Conservation (phyloP, 2,113 vertebrate genomes). For the Odontophorus gujanensis region DNA sequence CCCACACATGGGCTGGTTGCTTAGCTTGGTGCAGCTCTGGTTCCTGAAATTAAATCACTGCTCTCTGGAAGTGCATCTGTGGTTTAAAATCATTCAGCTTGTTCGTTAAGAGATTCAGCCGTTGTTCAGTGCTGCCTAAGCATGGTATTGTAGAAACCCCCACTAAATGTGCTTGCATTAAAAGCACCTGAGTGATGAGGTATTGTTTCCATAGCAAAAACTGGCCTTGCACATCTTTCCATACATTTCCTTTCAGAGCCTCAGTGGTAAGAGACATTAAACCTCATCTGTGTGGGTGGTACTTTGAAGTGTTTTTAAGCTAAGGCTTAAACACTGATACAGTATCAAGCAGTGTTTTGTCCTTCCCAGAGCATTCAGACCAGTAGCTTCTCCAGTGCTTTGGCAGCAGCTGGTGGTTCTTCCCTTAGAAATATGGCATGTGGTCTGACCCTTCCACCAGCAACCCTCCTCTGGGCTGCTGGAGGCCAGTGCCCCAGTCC, state of each 20-base stretch:
- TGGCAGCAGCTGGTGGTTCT: neutral
- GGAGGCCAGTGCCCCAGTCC: neutral
- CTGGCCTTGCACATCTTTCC: neutral
- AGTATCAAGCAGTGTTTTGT: fast-evolving
- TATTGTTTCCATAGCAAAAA: neutral
- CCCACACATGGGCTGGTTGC: neutral
- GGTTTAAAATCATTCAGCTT: constrained; percentile 38
- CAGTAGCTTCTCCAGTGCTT: neutral
- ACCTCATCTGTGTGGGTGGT: neutral
- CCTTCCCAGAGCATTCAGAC: neutral
- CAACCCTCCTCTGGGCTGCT: neutral
- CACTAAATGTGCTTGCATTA: neutral
- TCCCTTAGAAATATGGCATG: fast-evolving
- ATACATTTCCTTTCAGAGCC: neutral
- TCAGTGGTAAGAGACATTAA: neutral
- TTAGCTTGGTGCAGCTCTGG: neutral
- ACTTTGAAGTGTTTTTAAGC: neutral
- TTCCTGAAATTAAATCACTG: neutral
- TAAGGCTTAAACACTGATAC: neutral
- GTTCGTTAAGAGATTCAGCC: constrained; percentile 43
- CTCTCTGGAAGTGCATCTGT: neutral
- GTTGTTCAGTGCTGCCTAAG: neutral
- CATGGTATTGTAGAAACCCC: neutral
- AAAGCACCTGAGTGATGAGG: neutral
- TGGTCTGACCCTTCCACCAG: neutral